Base-by-base conservation (phyloP, 2,797 vertebrate genomes). In the Anniella stebbinsi region DNA sequence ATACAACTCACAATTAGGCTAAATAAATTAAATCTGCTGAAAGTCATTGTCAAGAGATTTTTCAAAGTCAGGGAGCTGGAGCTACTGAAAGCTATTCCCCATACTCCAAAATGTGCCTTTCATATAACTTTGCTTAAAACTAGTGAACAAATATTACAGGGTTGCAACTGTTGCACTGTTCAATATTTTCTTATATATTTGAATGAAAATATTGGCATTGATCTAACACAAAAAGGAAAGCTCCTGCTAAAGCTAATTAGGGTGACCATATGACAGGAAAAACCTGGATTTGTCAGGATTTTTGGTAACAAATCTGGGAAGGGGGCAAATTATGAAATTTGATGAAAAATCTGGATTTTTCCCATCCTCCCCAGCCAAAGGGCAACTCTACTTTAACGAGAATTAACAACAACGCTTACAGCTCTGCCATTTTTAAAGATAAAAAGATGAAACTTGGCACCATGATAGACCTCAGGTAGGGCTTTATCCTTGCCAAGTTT, bases 241-340 rank as follows among this genome's bases (percentile, higher is more conserved):
- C 94, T 95, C 88, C 95, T 87, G 93, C 91, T 95, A 91, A 96
- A 95, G 88, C 84, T n/a, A n/a, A n/a, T n/a, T n/a, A n/a, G n/a
- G n/a, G n/a, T n/a, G n/a, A n/a, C n/a, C n/a, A n/a, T n/a, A n/a
- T n/a, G n/a, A n/a, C n/a, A n/a, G n/a, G n/a, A n/a, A n/a, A n/a
- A n/a, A n/a, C n/a, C n/a, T n/a, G n/a, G n/a, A n/a, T n/a, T n/a
- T n/a, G n/a, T n/a, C n/a, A n/a, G n/a, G n/a, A n/a, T n/a, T n/a
- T n/a, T n/a, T n/a, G n/a, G n/a, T n/a, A n/a, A n/a, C n/a, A n/a
- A n/a, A n/a, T n/a, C n/a, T n/a, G n/a, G n/a, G n/a, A n/a, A n/a
- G n/a, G n/a, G n/a, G n/a, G n/a, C n/a, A n/a, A n/a, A n/a, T n/a
- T n/a, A n/a, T n/a, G n/a, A n/a, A n/a, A n/a, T n/a, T n/a, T n/a